Evolutionary conservation across 1,140 invertebrate genomes (phyloP).

Genomic region (Periplaneta americana): DNA sequence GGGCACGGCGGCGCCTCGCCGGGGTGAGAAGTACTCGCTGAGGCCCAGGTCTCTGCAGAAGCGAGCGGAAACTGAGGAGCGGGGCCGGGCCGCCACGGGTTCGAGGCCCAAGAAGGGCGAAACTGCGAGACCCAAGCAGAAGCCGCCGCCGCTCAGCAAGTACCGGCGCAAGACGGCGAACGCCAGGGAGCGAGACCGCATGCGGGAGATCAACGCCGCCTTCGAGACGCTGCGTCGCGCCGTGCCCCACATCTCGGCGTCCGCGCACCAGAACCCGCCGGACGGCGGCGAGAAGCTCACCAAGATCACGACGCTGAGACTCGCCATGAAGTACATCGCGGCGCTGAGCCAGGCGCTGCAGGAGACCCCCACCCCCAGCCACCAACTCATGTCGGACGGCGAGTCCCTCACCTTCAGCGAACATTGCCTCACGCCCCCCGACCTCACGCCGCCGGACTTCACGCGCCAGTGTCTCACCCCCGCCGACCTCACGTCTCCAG

Average conservation of each 20-base stretch:
- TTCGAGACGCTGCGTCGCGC: conserved; percentile 73
- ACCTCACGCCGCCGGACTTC: background rate
- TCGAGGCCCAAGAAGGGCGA: conserved; percentile 10
- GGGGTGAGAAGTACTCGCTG: conserved; percentile 43
- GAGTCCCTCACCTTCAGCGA: background rate
- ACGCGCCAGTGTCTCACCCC: background rate
- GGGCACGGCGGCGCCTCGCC: background rate
- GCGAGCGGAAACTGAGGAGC: conserved; percentile 38
- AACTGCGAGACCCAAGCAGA: conserved; percentile 52
- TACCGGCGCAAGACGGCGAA: conserved; percentile 86
- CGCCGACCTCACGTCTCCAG: background rate
- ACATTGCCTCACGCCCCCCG: background rate
- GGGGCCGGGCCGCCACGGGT: conserved; percentile 23
- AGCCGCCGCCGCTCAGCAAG: conserved; percentile 79
- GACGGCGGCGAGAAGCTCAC: conserved; percentile 69
- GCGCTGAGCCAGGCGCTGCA: conserved; percentile 9
- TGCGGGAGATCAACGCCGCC: conserved; percentile 84
- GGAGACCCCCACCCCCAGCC: background rate
- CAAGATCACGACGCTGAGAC: conserved; percentile 80
- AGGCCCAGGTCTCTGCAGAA: conserved; percentile 45
- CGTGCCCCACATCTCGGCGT: conserved; percentile 49
- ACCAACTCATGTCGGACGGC: background rate
- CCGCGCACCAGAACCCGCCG: conserved; percentile 18
- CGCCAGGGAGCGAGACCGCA: conserved; percentile 74
- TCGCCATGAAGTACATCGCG: conserved; percentile 72